phyloP scores from a whole-genome alignment of 2,797 vertebrate genomes.

The Helicolenus hilgendorfi region DNA sequence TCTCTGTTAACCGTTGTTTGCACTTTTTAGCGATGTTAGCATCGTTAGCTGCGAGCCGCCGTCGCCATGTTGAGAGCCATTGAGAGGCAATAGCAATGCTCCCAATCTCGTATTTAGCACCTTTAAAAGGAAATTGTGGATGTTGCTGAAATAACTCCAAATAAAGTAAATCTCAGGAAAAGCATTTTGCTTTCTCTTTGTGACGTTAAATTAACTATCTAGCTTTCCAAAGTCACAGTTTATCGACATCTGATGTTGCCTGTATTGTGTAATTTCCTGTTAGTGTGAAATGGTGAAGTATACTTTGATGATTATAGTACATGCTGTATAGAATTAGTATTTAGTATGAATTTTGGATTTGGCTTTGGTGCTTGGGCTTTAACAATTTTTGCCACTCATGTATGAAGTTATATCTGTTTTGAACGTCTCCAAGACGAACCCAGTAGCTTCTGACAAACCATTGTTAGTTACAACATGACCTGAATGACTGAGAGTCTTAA shows the following conservation, averaged over 20 bases:
- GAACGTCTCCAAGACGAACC: neutral
- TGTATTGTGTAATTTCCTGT: neutral
- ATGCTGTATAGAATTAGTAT: neutral
- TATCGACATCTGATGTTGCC: neutral
- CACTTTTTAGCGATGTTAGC: neutral
- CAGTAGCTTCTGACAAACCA: neutral
- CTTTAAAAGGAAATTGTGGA: neutral
- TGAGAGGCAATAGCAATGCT: neutral
- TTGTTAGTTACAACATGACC: neutral
- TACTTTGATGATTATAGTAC: neutral
- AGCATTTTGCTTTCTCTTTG: neutral
- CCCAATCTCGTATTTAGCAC: neutral
- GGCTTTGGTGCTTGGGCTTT: neutral
- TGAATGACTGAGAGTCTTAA: neutral
- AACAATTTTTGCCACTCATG: neutral
- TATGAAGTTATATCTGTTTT: neutral
- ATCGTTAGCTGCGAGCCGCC: neutral
- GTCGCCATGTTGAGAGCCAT: neutral
- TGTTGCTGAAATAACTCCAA: neutral
- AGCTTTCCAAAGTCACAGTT: neutral
- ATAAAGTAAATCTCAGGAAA: neutral
- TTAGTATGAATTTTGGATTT: neutral
- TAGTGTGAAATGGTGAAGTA: neutral
- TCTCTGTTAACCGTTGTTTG: neutral
- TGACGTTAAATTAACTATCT: neutral